Base-by-base conservation (phyloP, 53 echinoderm and acorn worm species). In the Zoroaster sp. region DNA sequence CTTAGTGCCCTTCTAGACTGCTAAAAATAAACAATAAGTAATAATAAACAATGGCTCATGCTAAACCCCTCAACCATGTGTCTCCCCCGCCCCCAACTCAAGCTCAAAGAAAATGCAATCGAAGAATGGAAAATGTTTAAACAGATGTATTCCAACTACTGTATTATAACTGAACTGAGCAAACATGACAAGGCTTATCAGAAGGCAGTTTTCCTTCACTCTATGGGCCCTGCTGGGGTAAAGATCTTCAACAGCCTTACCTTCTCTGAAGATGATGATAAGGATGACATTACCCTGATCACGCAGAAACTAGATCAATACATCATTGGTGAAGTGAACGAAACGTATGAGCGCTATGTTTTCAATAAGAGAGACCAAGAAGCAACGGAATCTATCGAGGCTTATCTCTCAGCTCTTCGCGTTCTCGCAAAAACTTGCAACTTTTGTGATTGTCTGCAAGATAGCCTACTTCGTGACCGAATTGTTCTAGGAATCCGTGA, bases 391-490 rank as follows among this genome's bases (percentile, higher is more conserved):
- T n/a, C n/a, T n/a, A n/a, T n/a, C n/a, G n/a, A n/a, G n/a, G n/a
- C n/a, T 49, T 14, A 49, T 0, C 51, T 51, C 14, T 51, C 51
- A 15, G 51, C 51, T 51, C 51, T 51, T 18, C 51, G 51, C 17
- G 17, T 14, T 17, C 51, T 51, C 17, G 42, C 20, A 8, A 59
- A 83, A 42, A 40, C 83, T 5, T 83, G 67, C 30, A 83, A 83
- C n/a, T 68, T 83, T n/a, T 83, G 83, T 40, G 43, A 83, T 36
- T 83, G 42, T 33, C 30, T 83, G 9, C 18, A 39, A 66, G 83
- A 83, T 14, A 65, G 66, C 23, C 66, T 83, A 28, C 33, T 83
- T 30, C n/a, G 83, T 63, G 83, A 83, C 41, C 83, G 83, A 18
- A 83, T 83, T 39, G 38, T 68, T 33, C 69, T 69, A 18, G 86